These are phyloP conservation scores for Scaptomyza graminum DNA, from an alignment of 1,140 invertebrate genomes.

Conservation along the genomic window DNA sequence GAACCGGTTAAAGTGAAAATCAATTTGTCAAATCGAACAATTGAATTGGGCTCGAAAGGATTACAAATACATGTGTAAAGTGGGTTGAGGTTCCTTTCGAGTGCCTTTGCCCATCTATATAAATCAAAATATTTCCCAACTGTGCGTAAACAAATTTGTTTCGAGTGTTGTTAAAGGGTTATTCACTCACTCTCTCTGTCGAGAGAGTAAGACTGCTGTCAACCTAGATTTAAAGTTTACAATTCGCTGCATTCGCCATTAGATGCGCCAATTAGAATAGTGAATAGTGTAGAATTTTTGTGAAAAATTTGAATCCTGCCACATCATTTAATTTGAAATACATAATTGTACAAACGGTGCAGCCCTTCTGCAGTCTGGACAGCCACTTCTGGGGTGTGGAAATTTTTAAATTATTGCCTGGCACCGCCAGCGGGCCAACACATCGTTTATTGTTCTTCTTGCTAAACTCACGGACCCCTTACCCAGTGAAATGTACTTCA, in stretches of 20 bases:
- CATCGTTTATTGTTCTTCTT: slow-evolving; percentile 49
- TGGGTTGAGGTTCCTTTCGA: slow-evolving; percentile 23
- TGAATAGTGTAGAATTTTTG: slow-evolving; percentile 17
- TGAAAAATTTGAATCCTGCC: slow-evolving; percentile 83
- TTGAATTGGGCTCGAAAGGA: slow-evolving; percentile 77
- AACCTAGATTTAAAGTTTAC: slow-evolving; percentile 42
- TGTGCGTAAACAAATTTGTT: slow-evolving; percentile 73
- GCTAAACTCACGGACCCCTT: slow-evolving; percentile 14
- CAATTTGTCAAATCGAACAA: slow-evolving; percentile 81
- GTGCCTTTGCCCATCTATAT: slow-evolving; percentile 49
- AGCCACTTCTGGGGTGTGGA: slow-evolving; percentile 54
- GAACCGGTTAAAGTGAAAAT: slow-evolving; percentile 72
- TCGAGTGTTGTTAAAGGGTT: slow-evolving; percentile 62
- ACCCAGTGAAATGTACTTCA: background rate
- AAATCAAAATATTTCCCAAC: slow-evolving; percentile 78
- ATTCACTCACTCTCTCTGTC: background rate
- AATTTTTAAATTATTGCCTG: slow-evolving; percentile 79
- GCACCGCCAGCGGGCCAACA: slow-evolving; percentile 53
- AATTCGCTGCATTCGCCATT: slow-evolving; percentile 72
- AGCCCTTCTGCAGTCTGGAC: slow-evolving; percentile 26
- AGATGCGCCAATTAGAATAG: slow-evolving; percentile 76
- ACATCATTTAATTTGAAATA: slow-evolving; percentile 82
- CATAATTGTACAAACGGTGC: slow-evolving; percentile 58
- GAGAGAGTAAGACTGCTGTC: background rate
- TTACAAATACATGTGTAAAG: slow-evolving; percentile 47